A percentile compares a stretch with the other conserved stretches of the same genome.
These are phyloP conservation scores for Lepus oiostolus DNA, from an alignment of 2,797 vertebrate genomes.

Conservation along the genomic window DNA sequence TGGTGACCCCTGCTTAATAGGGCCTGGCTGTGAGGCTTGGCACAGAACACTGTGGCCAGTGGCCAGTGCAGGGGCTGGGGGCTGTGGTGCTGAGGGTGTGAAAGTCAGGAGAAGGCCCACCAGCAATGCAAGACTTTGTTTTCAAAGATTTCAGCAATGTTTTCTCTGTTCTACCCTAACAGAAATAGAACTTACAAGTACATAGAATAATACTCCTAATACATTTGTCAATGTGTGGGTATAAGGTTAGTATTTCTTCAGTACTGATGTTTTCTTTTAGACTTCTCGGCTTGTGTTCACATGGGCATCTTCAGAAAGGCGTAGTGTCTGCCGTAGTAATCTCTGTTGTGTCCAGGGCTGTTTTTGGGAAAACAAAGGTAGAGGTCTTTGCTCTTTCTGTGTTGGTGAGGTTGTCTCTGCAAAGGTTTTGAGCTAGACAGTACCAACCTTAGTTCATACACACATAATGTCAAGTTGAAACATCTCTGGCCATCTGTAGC, in stretches of 20 bases:
- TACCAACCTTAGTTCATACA: not conserved
- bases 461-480: not conserved
- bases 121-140: not conserved
- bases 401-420: not conserved
- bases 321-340: not conserved
- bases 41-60: accelerated
- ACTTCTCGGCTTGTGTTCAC: not conserved
- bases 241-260: not conserved
- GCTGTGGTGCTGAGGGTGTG: not conserved
- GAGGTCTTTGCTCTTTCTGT: not conserved
- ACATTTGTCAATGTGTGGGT: not conserved
- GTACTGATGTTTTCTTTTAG: not conserved
- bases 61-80: no score
- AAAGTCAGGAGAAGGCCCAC: no score
- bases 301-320: not conserved
- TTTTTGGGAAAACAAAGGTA: not conserved
- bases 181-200: not conserved
- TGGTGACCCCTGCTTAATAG: not conserved
- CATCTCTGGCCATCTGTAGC: not conserved
- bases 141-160: not conserved
- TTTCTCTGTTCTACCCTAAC: not conserved
- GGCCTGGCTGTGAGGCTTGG: not conserved
- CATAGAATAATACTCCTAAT: not conserved
- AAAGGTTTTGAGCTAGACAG: not conserved
- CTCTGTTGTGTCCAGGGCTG: not conserved